Base-by-base conservation (phyloP, 1,140 invertebrate species). In the Magallana ariakensis region DNA sequence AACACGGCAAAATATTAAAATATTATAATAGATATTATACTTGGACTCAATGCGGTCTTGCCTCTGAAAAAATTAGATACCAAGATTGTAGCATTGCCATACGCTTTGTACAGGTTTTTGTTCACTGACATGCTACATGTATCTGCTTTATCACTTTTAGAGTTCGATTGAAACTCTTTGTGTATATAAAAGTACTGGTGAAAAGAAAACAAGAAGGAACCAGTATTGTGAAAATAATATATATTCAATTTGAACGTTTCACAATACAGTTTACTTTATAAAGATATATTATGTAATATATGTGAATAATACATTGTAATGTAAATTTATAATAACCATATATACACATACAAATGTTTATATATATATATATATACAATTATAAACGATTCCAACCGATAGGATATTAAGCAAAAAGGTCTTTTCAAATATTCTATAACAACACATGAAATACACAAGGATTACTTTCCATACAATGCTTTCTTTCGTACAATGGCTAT, bases 251-350 rank as follows among this genome's bases (percentile, higher is more conserved):
- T 75, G 33, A 75, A 22, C 33, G 13, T 33, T 75, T 75, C 13
- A 22, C 19, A 75, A 13, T 33, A n/a, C n/a, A n/a, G n/a, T n/a
- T n/a, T n/a, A 26, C 22, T 75, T 75, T 26, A 46, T 2, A 9
- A 33, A 75, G 66, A 75, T 75, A 75, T 33, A 13, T 60, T 60
- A 1, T 60, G 66, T 75, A 19, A 75, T 46, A 75, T 75, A 75
- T 26, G 9, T 22, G 22, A 66, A 19, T 66, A 0, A 19, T 22
- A 22, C 10, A 75, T 33, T 19, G 33, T 75, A 70, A 70, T 22
- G 11, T 60, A 60, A 13, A 26, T 75, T 19, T 11, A 75, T 46
- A 46, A 46, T 46, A 46, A 4, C 33, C 5, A 46, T 46, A 46
- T 46, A 46, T 46, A 46, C 33, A 75, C 22, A 75, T 60, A 60